Evolutionary conservation across 2,113 vertebrate species (phyloP).

Genomic region (Crotalus viridis): DNA sequence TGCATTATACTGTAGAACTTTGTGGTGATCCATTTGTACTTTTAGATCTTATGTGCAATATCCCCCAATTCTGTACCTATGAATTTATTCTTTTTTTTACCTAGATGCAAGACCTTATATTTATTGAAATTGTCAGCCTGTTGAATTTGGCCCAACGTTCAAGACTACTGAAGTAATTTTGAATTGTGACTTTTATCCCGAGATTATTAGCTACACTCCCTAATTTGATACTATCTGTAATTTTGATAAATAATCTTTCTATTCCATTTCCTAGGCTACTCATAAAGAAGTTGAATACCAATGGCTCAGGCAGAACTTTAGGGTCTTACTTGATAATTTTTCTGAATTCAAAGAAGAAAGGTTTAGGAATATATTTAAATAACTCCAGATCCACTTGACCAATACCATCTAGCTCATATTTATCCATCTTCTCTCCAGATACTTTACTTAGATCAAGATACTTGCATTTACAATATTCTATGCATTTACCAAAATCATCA

Average conservation of each 20-base stretch:
- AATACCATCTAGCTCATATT: not conserved
- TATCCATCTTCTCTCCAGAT: not conserved
- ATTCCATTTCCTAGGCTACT: not conserved
- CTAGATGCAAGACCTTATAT: not conserved
- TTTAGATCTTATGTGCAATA: not conserved
- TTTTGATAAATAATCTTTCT: not conserved
- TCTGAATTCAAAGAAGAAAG: not conserved
- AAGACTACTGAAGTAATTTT: not conserved
- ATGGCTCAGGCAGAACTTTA: not conserved
- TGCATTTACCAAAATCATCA: not conserved
- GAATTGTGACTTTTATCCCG: not conserved
- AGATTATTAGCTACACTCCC: not conserved
- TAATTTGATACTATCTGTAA: not conserved
- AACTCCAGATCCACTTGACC: not conserved
- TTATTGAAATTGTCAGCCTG: not conserved
- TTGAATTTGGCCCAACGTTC: not conserved
- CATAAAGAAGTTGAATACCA: not conserved
- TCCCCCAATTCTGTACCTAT: not conserved
- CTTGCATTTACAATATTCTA: not conserved
- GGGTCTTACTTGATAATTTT: not conserved
- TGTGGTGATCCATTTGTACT: not conserved
- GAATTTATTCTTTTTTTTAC: not conserved
- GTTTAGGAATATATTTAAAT: not conserved
- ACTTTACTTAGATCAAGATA: not conserved
- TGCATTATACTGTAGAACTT: not conserved